Evolutionary conservation across 2,797 vertebrate species (phyloP).

Genomic region (Corythornis leucogaster): DNA sequence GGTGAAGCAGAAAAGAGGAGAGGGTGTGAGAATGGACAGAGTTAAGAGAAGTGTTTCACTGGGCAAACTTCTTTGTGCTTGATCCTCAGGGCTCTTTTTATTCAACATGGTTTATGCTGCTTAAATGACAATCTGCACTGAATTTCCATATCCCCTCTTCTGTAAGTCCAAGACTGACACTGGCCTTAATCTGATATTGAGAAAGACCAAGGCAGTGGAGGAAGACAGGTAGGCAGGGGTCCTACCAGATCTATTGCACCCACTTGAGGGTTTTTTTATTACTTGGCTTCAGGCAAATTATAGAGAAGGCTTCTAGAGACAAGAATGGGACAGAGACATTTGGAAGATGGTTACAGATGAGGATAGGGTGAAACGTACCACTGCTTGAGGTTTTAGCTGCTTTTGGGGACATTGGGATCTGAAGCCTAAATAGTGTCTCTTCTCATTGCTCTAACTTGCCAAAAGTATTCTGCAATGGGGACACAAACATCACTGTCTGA

Average conservation of each 20-base stretch:
- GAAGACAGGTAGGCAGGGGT: not conserved
- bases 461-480: not conserved
- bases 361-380: rapidly evolving
- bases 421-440: not conserved
- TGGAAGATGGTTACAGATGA: not conserved
- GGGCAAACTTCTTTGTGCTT: not conserved
- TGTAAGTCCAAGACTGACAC: not conserved
- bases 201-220: not conserved
- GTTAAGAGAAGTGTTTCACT: not conserved
- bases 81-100: not conserved
- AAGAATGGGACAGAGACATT: not conserved
- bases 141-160: not conserved
- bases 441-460: not conserved
- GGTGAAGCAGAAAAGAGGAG: not conserved
- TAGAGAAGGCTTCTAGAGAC: not conserved
- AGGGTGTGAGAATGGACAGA: not conserved
- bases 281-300: not conserved
- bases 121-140: not conserved
- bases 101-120: not conserved
- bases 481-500: not conserved
- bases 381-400: not conserved
- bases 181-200: not conserved
- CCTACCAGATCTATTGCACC: not conserved
- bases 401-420: not conserved
- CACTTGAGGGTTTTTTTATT: not conserved